phyloP scores from a whole-genome alignment of 1,140 invertebrate genomes.

The Pseudachorutes palmiensis region DNA sequence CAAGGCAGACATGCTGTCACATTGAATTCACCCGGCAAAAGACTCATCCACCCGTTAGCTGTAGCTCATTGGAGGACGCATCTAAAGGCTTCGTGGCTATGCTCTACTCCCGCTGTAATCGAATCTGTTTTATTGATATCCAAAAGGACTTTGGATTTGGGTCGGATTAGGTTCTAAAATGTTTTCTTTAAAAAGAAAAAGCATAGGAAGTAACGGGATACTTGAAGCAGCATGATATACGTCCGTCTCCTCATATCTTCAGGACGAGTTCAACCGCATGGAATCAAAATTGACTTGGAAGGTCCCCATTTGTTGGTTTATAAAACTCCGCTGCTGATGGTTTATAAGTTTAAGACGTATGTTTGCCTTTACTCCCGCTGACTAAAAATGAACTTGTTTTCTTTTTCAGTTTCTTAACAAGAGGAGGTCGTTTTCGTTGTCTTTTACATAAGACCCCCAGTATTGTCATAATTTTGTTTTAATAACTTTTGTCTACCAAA shows the following conservation, averaged over 20 bases:
- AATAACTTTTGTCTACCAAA: too few relatives aligned
- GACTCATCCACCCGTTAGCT: background rate
- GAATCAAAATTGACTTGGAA: background rate
- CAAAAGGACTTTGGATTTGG: background rate
- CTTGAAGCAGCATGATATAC: background rate
- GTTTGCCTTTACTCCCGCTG: too few relatives aligned
- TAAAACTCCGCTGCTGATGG: too few relatives aligned
- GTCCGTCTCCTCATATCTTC: background rate
- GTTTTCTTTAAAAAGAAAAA: background rate
- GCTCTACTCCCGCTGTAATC: background rate
- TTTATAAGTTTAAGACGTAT: too few relatives aligned
- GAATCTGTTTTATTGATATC: constrained; percentile 5
- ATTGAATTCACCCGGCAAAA: background rate
- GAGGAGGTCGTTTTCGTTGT: too few relatives aligned
- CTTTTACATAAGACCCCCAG: too few relatives aligned
- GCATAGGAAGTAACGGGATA: background rate
- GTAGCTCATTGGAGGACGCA: background rate
- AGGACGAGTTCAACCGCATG: background rate
- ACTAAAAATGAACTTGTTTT: too few relatives aligned
- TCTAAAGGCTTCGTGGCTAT: too few relatives aligned
- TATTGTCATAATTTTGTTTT: too few relatives aligned
- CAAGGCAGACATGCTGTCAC: background rate
- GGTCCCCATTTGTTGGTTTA: background rate
- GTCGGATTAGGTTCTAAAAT: background rate
- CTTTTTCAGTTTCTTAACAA: too few relatives aligned